Percentiles rank a stretch among this genome's conserved stretches.
Evolutionary conservation across 1,140 invertebrate species (phyloP).

Genomic region (Psilanteris sp.): DNA sequence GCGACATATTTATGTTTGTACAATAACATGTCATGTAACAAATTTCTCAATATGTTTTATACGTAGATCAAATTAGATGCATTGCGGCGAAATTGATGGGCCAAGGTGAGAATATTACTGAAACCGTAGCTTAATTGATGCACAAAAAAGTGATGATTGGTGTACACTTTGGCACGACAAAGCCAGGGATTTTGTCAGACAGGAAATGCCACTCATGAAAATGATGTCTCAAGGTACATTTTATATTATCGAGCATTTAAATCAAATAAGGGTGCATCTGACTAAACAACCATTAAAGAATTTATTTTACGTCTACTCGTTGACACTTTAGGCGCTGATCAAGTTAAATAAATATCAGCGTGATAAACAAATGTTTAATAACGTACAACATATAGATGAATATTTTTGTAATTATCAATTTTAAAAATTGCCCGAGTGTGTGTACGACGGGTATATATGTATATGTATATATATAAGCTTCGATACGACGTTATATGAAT

Average conservation of each 20-base stretch:
- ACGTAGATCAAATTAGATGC: slow-evolving; percentile 33
- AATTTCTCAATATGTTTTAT: slow-evolving; percentile 34
- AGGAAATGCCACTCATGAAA: slow-evolving; percentile 77
- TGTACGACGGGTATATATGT: no score
- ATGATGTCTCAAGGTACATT: slow-evolving; percentile 74
- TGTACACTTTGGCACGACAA: slow-evolving; percentile 69
- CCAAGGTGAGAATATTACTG: slow-evolving; percentile 79
- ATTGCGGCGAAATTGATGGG: slow-evolving; percentile 62
- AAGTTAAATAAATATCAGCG: no score
- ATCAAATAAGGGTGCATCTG: slow-evolving; percentile 18
- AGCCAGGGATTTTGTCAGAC: slow-evolving; percentile 66
- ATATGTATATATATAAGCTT: no score
- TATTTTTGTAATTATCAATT: no score
- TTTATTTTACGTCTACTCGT: neutral
- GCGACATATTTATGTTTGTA: slow-evolving; percentile 20
- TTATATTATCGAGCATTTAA: no score
- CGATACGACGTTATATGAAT: no score
- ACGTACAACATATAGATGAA: no score
- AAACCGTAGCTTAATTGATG: slow-evolving; percentile 77
- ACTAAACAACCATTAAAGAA: slow-evolving; percentile 11
- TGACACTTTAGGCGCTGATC: no score
- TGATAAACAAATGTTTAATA: no score
- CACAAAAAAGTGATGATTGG: slow-evolving; percentile 78
- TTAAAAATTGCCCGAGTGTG: no score
- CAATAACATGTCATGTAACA: slow-evolving; percentile 16